These are phyloP conservation scores for Geotrypetes seraphini DNA, from an alignment of 2,797 vertebrate species.

Conservation along the genomic window DNA sequence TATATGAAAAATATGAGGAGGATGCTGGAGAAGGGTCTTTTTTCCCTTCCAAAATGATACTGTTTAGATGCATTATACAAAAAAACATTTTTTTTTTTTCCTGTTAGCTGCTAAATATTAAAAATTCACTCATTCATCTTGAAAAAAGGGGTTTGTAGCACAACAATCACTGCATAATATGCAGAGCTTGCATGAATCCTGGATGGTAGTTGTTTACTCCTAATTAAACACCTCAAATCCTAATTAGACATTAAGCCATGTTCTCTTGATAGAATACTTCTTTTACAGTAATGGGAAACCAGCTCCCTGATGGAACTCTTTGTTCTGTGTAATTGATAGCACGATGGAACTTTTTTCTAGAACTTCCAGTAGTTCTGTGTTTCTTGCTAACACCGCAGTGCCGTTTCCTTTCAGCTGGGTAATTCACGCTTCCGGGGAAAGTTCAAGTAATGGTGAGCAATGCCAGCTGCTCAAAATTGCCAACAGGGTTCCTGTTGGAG, in stretches of 20 bases:
- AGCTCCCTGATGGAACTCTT: not conserved
- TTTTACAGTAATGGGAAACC: conserved; percentile 13
- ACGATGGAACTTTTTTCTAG: conserved; percentile 14
- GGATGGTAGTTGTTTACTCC: conserved; percentile 9
- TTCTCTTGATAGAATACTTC: conserved; percentile 2
- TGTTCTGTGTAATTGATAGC: conserved; percentile 6
- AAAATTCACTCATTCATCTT: too few species aligned
- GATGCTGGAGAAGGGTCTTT: too few species aligned
- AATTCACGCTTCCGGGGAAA: conserved; percentile 21
- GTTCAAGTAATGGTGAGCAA: too few species aligned
- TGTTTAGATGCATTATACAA: too few species aligned
- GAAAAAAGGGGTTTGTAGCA: too few species aligned
- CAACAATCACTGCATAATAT: not conserved
- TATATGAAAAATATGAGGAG: too few species aligned
- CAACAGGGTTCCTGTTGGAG: conserved; percentile 15
- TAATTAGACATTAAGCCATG: conserved; percentile 30
- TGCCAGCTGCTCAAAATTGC: conserved; percentile 32
- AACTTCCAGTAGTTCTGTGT: conserved; percentile 30
- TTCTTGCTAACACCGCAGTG: conserved; percentile 19
- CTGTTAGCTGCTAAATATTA: too few species aligned
- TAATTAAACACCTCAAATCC: conserved; percentile 31
- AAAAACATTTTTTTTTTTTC: too few species aligned
- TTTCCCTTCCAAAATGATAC: too few species aligned
- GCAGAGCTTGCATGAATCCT: conserved; percentile 12
- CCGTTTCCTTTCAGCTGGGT: conserved; percentile 17